phyloP scores from a whole-genome alignment of 2,888 invertebrate species.

The Protonemura montana region DNA sequence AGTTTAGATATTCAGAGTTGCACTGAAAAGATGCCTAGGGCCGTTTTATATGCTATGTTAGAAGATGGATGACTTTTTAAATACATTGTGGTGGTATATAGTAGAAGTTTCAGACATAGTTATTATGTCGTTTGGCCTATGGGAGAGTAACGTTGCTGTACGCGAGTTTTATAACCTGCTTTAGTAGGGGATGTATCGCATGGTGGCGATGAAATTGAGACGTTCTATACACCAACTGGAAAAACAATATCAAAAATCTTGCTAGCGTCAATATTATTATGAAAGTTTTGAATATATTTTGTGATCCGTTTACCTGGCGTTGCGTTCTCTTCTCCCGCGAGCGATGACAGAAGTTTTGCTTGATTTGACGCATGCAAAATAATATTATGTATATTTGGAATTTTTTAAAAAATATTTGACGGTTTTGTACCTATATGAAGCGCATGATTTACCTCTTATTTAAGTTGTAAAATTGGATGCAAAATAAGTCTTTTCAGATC shows the following conservation, averaged over 20 bases:
- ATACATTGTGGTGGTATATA: slow-evolving; percentile 28
- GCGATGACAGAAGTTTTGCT: background rate
- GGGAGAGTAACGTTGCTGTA: background rate
- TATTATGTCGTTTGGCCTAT: slow-evolving; percentile 27
- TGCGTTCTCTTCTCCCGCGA: background rate
- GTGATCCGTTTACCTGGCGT: background rate
- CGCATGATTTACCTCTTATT: no score
- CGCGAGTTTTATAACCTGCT: background rate
- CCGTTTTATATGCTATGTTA: slow-evolving; percentile 14
- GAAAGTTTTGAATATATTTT: background rate
- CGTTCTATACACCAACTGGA: background rate
- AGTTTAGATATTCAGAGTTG: slow-evolving; percentile 33
- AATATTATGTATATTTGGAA: background rate
- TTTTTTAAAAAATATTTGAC: background rate
- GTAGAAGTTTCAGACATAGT: background rate
- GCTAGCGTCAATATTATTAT: background rate
- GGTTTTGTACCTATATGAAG: background rate
- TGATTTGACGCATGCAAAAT: background rate
- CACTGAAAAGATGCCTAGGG: background rate
- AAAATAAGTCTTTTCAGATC: background rate
- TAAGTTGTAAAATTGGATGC: background rate
- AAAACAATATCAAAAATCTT: background rate
- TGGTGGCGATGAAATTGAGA: background rate
- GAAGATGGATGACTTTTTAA: slow-evolving; percentile 47
- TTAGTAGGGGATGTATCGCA: slow-evolving; percentile 16